These are phyloP conservation scores for Erynnis tages DNA, from an alignment of 2,888 invertebrate genomes.

Conservation along the genomic window DNA sequence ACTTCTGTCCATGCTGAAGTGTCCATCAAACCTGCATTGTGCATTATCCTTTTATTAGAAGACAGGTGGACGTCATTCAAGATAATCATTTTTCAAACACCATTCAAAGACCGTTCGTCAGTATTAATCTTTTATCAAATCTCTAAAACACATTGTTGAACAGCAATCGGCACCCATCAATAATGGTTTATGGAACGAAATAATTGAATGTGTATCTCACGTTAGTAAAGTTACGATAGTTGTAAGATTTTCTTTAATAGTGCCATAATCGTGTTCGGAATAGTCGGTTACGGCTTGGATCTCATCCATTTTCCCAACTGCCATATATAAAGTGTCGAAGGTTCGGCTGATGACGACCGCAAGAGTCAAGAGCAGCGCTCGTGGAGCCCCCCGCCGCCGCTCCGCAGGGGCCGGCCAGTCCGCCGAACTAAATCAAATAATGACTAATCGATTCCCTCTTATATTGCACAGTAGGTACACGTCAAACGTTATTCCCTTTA, in stretches of 20 bases:
- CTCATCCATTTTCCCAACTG: conserved; percentile 55
- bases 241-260: conserved; percentile 22
- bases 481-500: conserved; percentile 78
- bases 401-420: conserved; percentile 66
- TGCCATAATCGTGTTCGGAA: conserved; percentile 29
- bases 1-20: conserved; percentile 27
- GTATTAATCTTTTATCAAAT: conserved; percentile 22
- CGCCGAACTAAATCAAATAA: conserved; percentile 81
- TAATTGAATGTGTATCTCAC: conserved; percentile 7
- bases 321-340: conserved; percentile 76
- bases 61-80: conserved; percentile 24
- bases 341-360: conserved; percentile 70
- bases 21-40: conserved; percentile 29
- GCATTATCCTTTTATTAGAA: conserved; percentile 25
- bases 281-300: conserved; percentile 39
- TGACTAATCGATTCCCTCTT: conserved; percentile 80
- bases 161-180: conserved; percentile 7
- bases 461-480: conserved; percentile 82
- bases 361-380: conserved; percentile 60
- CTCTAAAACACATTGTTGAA: conserved; percentile 12
- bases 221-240: conserved; percentile 12
- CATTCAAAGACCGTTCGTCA: conserved; percentile 7
- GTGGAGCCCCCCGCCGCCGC: conserved; percentile 71
- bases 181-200: not conserved
- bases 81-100: conserved; percentile 25